A percentile compares a stretch with the other conserved stretches of the same genome.
Conservation (phyloP, 2,113 vertebrate genomes). For the Phylloscopus trochiloides region DNA sequence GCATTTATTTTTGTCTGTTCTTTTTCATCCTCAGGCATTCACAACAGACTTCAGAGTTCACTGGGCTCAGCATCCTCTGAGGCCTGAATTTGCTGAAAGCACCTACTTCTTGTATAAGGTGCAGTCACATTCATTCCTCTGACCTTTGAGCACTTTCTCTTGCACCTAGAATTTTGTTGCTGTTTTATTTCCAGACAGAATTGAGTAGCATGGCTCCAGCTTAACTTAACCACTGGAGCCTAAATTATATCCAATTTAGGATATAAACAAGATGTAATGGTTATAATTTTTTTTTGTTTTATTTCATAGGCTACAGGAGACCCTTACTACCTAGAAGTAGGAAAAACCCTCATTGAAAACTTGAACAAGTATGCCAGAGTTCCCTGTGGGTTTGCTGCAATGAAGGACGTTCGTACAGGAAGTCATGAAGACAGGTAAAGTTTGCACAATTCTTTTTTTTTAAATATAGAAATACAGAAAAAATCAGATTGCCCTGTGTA, state of each 20-base stretch:
- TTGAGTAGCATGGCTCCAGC: not conserved
- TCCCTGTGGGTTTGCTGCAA: slow-evolving; percentile 95
- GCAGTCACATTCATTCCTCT: slow-evolving; percentile 27
- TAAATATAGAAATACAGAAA: not conserved
- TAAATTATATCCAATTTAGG: not conserved
- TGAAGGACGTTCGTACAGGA: slow-evolving; percentile 97
- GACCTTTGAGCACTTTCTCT: not conserved
- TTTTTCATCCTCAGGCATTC: slow-evolving; percentile 83
- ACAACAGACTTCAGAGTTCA: slow-evolving; percentile 98
- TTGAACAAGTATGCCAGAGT: slow-evolving; percentile 96
- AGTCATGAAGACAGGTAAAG: slow-evolving; percentile 96
- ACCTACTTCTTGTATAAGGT: slow-evolving; percentile 99
- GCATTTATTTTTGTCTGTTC: not conserved
- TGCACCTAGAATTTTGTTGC: not conserved
- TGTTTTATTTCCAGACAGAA: not conserved
- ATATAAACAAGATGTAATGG: not conserved
- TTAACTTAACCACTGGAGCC: not conserved
- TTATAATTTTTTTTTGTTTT: not conserved
- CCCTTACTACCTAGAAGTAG: slow-evolving; percentile 96
- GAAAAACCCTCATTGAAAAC: slow-evolving; percentile 95
- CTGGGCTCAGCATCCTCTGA: slow-evolving; percentile 96
- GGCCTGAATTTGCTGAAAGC: slow-evolving; percentile 98
- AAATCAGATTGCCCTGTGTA: not conserved
- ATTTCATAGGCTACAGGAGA: slow-evolving; percentile 89
- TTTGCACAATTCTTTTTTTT: not conserved